Evolutionary conservation across 1,140 invertebrate genomes (phyloP), one percentile per base, ranked within the genome.

Genomic region (Platyura marginata): DNA sequence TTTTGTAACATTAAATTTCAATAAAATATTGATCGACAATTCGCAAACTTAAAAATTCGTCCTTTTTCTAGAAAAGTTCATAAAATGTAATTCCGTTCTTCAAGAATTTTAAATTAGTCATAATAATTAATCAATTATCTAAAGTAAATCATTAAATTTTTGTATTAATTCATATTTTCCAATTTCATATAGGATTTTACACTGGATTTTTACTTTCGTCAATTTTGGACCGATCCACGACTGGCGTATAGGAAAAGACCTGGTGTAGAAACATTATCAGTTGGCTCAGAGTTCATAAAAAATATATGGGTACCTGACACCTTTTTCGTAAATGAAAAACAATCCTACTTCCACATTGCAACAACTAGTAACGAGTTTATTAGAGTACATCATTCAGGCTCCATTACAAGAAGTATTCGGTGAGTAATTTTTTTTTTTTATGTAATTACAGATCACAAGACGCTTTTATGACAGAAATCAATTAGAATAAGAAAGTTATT

Each of bases 301-400:
- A 91, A 90, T 66, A 91, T 96, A 64, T 96, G 92, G 92, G 88
- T 95, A 57, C 93, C 93, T 50, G 92, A 97, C 68, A 96, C 92
- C 49, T 94, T 94, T 71, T 95, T 95, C 71, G 91, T 88, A 55
- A 97, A 96, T 66, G 92, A 96, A 70, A 96, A 96, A 71, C 89
- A 91, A 68, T 93, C 90, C 48, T 93, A 93, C 72, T 95, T 96
- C 72, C 93, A 97, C 70, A 85, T 88, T 64, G 90, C 91, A 47
- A 96, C 92, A 60, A 94, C 91, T 51, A 90, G 82, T 67, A 93
- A 95, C 71, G 89, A 94, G 69, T 92, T 95, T 71, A 89, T 95
- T 66, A 74, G 91, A 49, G 92, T 95, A 64, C 82, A 89, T 69
- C 81, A 90, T 64, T 86, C 86, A 49, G 91, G 91, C 55, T 83